Evolutionary conservation across 1,140 invertebrate species (phyloP), one percentile per base, ranked within the genome.

Genomic region (Hycleus cichorii): DNA sequence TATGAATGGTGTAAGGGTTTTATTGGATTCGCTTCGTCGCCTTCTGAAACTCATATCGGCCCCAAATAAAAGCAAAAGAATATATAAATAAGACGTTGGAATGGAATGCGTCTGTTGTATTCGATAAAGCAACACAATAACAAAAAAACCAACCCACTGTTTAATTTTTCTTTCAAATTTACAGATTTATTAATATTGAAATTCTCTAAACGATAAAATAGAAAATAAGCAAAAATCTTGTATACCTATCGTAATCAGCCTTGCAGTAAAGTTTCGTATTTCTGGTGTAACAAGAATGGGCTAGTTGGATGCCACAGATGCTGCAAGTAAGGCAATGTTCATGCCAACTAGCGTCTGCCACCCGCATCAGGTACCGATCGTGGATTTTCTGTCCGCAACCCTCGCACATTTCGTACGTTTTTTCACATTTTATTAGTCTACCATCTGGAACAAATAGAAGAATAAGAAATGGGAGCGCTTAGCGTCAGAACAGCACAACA

Each of bases 231-330:
- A 18, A 18, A 12, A 18, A 1, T 18, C 18, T 18, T 42, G 40
- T 79, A 18, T 79, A 92, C 90, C 88, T 88, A 77, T 96, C 91
- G 74, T 97, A 97, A 74, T 97, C 94, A 42, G 83, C 78, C 71
- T 93, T 93, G 76, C 95, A 97, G 78, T 95, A 96, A n/a, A 97
- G 79, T 76, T 96, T 95, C 66, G 89, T 83, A 72, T 95, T 93
- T 57, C 91, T 80, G 39, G 87, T 88, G 78, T 91, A 97, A 76
- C 94, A 98, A 26, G 91, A 92, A 69, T 92, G 86, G 26, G 85
- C 83, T 3, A 97, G 81, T 5, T 87, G 86, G 40, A 85, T 79
- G n/a, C 88, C 87, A 75, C 95, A 98, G 11, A 93, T 89, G 67
- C 85, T 86, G 76, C 95, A 98, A 55, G 87, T 83, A 39, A 97